A percentile compares a stretch with the other conserved stretches of the same genome.
Evolutionary conservation across 2,113 vertebrate species (phyloP).

Genomic region (Tragelaphus scriptus): DNA sequence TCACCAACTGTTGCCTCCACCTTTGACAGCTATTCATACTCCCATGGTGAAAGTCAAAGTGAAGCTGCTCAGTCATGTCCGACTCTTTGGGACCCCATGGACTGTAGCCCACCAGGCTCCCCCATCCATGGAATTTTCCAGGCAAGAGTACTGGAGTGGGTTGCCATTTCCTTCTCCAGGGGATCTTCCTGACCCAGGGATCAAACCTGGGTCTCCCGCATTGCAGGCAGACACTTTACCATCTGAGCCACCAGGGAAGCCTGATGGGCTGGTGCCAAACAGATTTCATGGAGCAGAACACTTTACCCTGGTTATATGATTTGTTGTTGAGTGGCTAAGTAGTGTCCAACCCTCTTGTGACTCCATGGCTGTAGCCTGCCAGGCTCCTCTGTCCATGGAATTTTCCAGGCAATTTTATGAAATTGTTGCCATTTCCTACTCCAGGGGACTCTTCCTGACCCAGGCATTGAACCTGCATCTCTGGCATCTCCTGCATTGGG

Average conservation of each 20-base stretch:
- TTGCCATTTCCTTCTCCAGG: neutral
- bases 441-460: neutral
- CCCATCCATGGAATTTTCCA: neutral
- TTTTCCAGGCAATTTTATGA: neutral
- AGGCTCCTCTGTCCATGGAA: neutral
- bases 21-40: neutral
- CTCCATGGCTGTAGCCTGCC: neutral
- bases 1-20: neutral
- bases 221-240: neutral
- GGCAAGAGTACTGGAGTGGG: neutral
- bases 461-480: neutral
- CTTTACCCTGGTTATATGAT: neutral
- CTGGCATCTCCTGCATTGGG: neutral
- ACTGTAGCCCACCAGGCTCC: neutral
- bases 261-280: neutral
- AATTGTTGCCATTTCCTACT: neutral
- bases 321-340: neutral
- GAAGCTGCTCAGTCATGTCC: neutral
- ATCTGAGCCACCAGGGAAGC: neutral
- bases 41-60: neutral
- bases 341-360: neutral
- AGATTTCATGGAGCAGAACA: neutral
- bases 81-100: neutral
- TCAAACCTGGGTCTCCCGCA: fast-evolving
- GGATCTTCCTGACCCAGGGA: neutral